Base-by-base conservation (phyloP, 1,140 invertebrate species). In the Trissolcus basalis region DNA sequence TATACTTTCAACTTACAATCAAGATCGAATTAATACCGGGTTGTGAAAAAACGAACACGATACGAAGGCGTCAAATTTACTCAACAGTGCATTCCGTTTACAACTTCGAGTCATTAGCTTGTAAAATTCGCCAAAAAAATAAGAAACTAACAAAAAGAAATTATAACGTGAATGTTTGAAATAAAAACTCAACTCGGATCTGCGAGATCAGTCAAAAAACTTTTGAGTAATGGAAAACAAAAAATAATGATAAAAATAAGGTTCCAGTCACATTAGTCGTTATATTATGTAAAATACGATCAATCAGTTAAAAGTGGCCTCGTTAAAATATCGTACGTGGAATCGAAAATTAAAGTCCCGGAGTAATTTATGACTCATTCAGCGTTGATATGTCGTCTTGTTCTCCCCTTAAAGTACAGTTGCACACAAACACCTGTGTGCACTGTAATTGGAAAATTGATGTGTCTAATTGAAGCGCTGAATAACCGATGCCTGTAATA, bases 1-100 rank as follows among this genome's bases (percentile, higher is more conserved):
- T 59, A 64, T 71, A 71, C 68, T 58, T 72, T 49, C 50, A 56
- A 55, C 67, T 55, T 61, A 41, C 54, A 61, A 70, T 70, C 48
- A 45, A 36, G 44, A 55, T 61, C 55, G 67, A 55, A 61, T 61
- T 70, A 70, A 70, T 61, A 70, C 56, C 27, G 39, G 49, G 14
- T 43, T 53, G 49, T 13, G n/a, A 45, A 39, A 43, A 61, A 50
- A 70, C 12, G 50, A 70, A 54, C 50, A 69, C 16, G 56, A 69
- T 43, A 54, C 67, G 19, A 44, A 7, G 33, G 44, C 33, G 51
- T 61, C 12, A 50, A 50, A 49, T 54, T 48, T n/a, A n/a, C n/a
- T n/a, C n/a, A 8, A 10, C 32, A 41, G 0, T 43, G 51, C 36
- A 35, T 19, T 16, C 48, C 27, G 32, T 41, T 49, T 50, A 13